phyloP scores from a whole-genome alignment of 2,797 vertebrate species.

The Acipenser oxyrinchus region DNA sequence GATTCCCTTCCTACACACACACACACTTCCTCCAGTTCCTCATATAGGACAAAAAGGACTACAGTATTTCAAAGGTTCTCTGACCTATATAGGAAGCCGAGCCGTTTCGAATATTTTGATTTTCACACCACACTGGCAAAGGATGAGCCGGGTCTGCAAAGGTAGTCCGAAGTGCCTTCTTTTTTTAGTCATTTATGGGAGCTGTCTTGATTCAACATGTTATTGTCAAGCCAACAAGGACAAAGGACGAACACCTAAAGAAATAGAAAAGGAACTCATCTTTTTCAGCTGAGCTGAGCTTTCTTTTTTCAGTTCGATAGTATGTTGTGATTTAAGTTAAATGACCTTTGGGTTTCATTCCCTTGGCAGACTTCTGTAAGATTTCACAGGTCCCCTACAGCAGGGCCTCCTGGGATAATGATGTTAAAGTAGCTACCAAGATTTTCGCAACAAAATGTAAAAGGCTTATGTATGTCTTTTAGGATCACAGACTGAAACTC shows the following conservation, averaged over 20 bases:
- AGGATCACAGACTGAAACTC: not conserved
- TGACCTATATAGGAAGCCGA: conserved; percentile 14
- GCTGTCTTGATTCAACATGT: not conserved
- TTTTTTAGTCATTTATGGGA: not conserved
- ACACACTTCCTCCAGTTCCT: too few species aligned
- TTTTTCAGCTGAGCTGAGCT: not conserved
- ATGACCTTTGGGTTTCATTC: conserved; percentile 9
- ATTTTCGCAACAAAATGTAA: conserved; percentile 16
- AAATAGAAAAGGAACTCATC: not conserved
- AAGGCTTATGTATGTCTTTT: not conserved
- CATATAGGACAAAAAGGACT: too few species aligned
- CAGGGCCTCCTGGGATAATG: conserved; percentile 10
- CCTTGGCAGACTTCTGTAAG: conserved; percentile 17
- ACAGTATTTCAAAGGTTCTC: conserved; percentile 4
- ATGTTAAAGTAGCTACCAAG: conserved; percentile 6
- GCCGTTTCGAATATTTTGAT: not conserved
- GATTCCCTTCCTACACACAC: not conserved
- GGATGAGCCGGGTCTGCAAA: conserved; percentile 9
- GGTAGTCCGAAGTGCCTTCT: not conserved
- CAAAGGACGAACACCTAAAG: not conserved
- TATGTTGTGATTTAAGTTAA: conserved; percentile 9
- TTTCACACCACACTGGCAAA: conserved; percentile 17
- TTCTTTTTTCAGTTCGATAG: not conserved
- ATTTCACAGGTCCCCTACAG: conserved; percentile 20
- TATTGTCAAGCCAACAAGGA: not conserved